Evolutionary conservation across 2,113 vertebrate species (phyloP).

Genomic region (Paedocypris sp.): DNA sequence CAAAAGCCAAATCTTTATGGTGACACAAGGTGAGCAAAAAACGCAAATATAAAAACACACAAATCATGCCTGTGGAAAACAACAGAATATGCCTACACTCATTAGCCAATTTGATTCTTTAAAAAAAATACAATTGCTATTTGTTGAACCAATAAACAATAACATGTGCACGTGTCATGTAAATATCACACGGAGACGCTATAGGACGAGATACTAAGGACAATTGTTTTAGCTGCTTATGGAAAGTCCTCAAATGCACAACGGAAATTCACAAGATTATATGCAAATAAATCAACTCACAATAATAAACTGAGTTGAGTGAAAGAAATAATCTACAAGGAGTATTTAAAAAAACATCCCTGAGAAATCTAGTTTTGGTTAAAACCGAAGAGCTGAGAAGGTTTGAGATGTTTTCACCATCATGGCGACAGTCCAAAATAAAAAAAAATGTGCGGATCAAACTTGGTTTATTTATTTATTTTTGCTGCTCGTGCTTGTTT

Average conservation of each 20-base stretch:
- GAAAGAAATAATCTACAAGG: slow-evolving; percentile 32
- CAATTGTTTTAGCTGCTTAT: slow-evolving; percentile 10
- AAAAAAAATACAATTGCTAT: slow-evolving; percentile 1
- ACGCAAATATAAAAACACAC: no score
- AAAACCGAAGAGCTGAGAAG: slow-evolving; percentile 48
- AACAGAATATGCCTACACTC: neutral
- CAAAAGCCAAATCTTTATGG: no score
- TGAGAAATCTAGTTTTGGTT: slow-evolving; percentile 63
- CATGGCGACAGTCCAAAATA: no score
- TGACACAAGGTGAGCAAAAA: no score
- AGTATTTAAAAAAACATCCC: slow-evolving; percentile 50
- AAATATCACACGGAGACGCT: slow-evolving; percentile 3
- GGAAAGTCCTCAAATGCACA: neutral
- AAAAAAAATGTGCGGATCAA: no score
- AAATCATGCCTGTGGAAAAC: neutral
- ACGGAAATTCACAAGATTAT: neutral
- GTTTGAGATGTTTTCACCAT: neutral
- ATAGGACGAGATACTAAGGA: neutral
- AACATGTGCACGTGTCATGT: slow-evolving; percentile 11
- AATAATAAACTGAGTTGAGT: neutral
- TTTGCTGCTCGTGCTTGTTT: no score
- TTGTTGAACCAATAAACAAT: neutral
- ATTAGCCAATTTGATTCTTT: slow-evolving; percentile 1
- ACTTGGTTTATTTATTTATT: no score
- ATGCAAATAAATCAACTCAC: neutral